These are phyloP conservation scores for Danionella dracula DNA, from an alignment of 2,797 vertebrate genomes.

Conservation along the genomic window DNA sequence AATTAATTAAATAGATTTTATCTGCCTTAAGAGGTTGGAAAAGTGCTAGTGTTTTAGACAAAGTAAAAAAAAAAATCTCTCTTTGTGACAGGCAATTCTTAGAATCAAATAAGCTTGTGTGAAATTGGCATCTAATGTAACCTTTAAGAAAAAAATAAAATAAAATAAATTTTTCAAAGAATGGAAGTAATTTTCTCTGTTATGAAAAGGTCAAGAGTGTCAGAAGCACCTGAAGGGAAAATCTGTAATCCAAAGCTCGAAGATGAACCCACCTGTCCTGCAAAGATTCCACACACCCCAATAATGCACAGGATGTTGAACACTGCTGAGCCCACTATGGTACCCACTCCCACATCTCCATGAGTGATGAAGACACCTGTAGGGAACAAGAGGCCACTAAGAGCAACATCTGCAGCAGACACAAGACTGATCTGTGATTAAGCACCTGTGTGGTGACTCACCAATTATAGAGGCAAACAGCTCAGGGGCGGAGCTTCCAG, in stretches of 20 bases:
- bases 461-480: constrained; percentile 85
- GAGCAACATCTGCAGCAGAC: neutral
- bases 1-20: too few relatives aligned
- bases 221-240: neutral
- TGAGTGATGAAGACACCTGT: constrained; percentile 85
- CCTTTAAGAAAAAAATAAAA: too few relatives aligned
- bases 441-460: constrained; percentile 45
- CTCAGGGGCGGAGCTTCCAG: constrained; percentile 85
- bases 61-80: too few relatives aligned
- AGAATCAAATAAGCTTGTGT: too few relatives aligned
- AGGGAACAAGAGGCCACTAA: neutral
- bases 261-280: constrained; percentile 73
- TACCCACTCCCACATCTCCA: constrained; percentile 82
- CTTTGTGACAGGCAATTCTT: too few relatives aligned
- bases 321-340: constrained; percentile 82
- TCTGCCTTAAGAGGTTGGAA: too few relatives aligned
- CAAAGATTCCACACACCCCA: constrained; percentile 81
- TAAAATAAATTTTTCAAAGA: too few relatives aligned
- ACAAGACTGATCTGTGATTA: neutral
- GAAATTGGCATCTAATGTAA: too few relatives aligned
- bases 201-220: constrained; percentile 5
- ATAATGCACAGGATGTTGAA: constrained; percentile 88
- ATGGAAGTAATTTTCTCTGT: too few relatives aligned
- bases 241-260: neutral
- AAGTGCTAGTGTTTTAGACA: too few relatives aligned